phyloP scores from a whole-genome alignment of 2,797 vertebrate genomes.

The Takifugu ocellatus region DNA sequence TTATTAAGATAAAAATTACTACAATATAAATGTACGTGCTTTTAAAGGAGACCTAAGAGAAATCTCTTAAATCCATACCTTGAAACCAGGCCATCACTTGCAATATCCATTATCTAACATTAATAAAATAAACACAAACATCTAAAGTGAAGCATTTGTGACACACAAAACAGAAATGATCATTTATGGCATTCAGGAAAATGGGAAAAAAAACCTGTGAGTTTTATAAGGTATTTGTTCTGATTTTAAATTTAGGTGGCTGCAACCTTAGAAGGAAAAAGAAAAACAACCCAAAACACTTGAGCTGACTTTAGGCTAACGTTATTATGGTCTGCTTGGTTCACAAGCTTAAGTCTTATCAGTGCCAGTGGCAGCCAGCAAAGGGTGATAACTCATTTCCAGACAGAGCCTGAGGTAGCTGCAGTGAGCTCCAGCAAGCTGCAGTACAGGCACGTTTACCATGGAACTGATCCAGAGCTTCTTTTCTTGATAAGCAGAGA shows the following conservation, averaged over 20 bases:
- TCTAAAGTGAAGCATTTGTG: background rate
- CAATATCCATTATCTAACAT: conserved; percentile 9
- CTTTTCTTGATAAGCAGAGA: conserved; percentile 1
- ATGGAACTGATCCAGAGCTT: background rate
- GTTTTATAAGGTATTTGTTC: background rate
- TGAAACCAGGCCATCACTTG: background rate
- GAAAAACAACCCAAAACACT: conserved; percentile 7
- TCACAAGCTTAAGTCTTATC: conserved; percentile 35
- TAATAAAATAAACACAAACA: conserved; percentile 31
- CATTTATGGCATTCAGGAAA: conserved; percentile 14
- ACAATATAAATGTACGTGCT: conserved; percentile 16
- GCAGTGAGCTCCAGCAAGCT: conserved; percentile 19
- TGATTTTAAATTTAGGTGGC: background rate
- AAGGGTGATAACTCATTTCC: conserved; percentile 40
- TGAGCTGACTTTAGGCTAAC: conserved; percentile 23
- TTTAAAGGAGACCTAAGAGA: conserved; percentile 24
- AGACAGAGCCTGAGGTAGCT: conserved; percentile 48
- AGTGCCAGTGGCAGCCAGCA: conserved; percentile 34
- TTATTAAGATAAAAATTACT: conserved; percentile 53
- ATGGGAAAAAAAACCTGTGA: conserved; percentile 1
- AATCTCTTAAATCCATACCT: conserved; percentile 9
- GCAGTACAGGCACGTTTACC: conserved; percentile 14
- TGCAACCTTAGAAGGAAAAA: conserved; percentile 22
- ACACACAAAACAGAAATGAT: conserved; percentile 23
- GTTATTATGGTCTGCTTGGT: conserved; percentile 19